phyloP scores from a whole-genome alignment of 2,888 invertebrate genomes.

The Luffia ferchaultella region DNA sequence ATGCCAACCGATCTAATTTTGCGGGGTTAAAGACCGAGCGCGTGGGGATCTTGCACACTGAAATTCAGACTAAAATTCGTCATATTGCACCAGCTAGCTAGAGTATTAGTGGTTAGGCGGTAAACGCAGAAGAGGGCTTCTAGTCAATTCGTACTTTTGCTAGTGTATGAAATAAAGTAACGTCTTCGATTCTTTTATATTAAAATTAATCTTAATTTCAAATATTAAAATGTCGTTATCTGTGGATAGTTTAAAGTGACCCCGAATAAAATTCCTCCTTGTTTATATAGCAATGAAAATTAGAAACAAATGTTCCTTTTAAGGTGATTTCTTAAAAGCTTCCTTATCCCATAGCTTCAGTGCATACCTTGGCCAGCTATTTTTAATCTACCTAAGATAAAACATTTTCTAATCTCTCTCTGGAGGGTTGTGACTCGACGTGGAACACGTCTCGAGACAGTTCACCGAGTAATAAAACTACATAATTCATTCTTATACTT shows the following conservation, averaged over 20 bases:
- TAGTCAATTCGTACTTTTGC: no score
- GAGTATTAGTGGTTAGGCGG: no score
- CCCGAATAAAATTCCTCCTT: neutral
- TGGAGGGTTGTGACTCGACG: neutral
- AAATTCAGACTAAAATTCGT: no score
- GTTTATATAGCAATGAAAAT: neutral
- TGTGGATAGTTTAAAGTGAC: neutral
- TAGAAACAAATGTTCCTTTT: neutral
- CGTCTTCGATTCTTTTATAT: no score
- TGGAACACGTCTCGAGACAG: neutral
- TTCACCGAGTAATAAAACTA: neutral
- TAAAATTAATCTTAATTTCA: no score
- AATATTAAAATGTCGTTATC: neutral
- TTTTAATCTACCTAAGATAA: neutral
- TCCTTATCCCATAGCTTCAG: neutral
- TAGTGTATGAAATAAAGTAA: no score
- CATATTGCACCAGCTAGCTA: no score
- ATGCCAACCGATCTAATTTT: no score
- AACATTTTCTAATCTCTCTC: neutral
- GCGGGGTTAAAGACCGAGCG: no score
- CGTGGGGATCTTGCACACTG: no score
- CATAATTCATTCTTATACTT: neutral
- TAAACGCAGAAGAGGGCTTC: no score
- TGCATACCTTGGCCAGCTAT: neutral
- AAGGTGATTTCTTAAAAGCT: neutral